Percentiles rank a stretch among this genome's conserved stretches.
phyloP scores from a whole-genome alignment of 2,888 invertebrate species.

The Rotaria magnacalcarata region DNA sequence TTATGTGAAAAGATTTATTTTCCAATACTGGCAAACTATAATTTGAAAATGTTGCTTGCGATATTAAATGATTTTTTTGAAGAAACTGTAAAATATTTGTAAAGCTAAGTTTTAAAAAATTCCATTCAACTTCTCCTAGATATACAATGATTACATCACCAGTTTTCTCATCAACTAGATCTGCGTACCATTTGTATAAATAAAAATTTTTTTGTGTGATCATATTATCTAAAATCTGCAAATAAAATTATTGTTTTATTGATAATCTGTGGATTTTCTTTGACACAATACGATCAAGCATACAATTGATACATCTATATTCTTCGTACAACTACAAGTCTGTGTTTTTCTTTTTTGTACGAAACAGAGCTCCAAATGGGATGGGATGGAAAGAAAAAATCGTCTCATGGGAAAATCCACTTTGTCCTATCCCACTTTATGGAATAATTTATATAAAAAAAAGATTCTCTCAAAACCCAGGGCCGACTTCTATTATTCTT shows the following conservation, averaged over 20 bases:
- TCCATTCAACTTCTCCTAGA: not conserved
- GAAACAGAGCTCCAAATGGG: too few species aligned
- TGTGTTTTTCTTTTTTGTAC: too few species aligned
- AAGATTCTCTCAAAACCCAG: too few species aligned
- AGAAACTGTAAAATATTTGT: conserved; percentile 13
- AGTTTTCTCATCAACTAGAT: not conserved
- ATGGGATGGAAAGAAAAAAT: too few species aligned
- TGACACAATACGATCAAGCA: too few species aligned
- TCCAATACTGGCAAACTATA: not conserved
- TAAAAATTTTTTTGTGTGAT: not conserved
- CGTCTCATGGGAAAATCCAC: too few species aligned
- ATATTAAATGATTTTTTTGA: not conserved
- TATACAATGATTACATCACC: not conserved
- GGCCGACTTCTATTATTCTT: too few species aligned
- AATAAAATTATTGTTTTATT: not conserved
- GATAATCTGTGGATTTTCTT: too few species aligned
- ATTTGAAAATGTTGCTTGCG: not conserved
- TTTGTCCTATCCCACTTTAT: too few species aligned
- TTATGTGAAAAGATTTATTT: not conserved
- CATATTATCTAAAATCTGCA: not conserved
- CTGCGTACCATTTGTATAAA: not conserved
- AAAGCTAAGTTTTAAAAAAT: not conserved
- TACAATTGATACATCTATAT: too few species aligned
- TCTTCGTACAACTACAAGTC: too few species aligned
- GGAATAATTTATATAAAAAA: too few species aligned